Evolutionary conservation across 2,797 vertebrate genomes (phyloP).

Genomic region (Argya squamiceps): DNA sequence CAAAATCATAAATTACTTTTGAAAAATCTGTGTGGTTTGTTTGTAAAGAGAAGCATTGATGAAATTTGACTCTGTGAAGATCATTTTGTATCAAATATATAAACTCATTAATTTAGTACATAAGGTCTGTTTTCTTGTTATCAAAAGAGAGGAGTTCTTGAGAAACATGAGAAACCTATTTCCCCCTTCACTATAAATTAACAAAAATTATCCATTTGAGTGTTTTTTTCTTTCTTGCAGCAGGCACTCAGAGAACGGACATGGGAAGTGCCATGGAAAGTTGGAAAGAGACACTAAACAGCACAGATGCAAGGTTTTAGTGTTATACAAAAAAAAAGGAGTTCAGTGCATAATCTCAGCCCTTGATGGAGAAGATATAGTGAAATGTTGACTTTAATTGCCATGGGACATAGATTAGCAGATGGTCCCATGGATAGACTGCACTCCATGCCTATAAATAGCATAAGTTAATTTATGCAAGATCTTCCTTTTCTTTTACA

Average conservation of each 20-base stretch:
- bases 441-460: slow-evolving; percentile 62
- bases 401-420: slow-evolving; percentile 56
- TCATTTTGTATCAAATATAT: not conserved
- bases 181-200: not conserved
- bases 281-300: not conserved
- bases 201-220: not conserved
- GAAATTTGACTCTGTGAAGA: not conserved
- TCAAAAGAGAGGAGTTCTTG: not conserved
- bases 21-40: not conserved
- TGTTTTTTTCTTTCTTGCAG: not conserved
- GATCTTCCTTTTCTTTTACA: slow-evolving; percentile 40
- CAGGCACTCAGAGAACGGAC: not conserved
- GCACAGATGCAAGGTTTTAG: slow-evolving; percentile 9
- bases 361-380: slow-evolving; percentile 32
- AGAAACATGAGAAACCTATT: not conserved
- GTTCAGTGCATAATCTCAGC: slow-evolving; percentile 3
- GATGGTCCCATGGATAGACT: slow-evolving; percentile 62
- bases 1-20: not conserved
- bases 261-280: not conserved
- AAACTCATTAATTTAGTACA: not conserved
- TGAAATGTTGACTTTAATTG: slow-evolving; percentile 66
- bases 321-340: not conserved
- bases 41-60: not conserved
- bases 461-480: slow-evolving; percentile 52
- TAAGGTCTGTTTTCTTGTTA: not conserved